phyloP scores from a whole-genome alignment of 2,888 invertebrate species.

The Amaurobius ferox region DNA sequence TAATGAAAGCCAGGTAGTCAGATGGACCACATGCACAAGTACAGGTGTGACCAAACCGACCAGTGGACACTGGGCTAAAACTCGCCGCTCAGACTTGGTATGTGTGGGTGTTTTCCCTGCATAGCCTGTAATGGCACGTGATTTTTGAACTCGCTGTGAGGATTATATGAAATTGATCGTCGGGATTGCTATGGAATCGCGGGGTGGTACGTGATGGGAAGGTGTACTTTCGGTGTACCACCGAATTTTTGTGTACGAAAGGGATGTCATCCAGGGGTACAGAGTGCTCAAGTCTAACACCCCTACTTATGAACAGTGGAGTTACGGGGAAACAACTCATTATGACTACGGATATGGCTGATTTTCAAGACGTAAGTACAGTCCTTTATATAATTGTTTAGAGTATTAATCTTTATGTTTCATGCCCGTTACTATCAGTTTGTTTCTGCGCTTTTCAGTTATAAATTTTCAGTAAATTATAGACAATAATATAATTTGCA shows the following conservation, averaged over 20 bases:
- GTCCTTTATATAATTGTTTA: no score
- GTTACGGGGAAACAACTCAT: conserved; percentile 59
- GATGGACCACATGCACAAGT: conserved; percentile 65
- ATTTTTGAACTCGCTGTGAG: background rate
- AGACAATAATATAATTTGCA: no score
- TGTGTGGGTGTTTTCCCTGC: conserved; percentile 53
- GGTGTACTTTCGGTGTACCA: conserved; percentile 16
- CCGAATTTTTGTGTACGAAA: conserved; percentile 25
- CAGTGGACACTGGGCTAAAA: conserved; percentile 42
- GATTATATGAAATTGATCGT: conserved; percentile 7
- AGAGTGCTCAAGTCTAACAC: conserved; percentile 52
- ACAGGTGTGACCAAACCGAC: conserved; percentile 55
- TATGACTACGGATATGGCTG: conserved; percentile 73
- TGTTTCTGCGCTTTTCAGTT: no score
- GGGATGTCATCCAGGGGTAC: conserved; percentile 56
- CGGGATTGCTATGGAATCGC: background rate
- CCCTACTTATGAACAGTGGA: conserved; percentile 59
- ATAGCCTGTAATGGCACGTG: conserved; percentile 32
- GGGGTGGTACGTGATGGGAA: background rate
- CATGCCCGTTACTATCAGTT: background rate
- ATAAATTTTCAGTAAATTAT: no score
- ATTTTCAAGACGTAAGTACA: conserved; percentile 73
- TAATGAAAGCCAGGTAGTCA: conserved; percentile 68
- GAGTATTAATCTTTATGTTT: background rate
- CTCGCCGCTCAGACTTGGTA: background rate